phyloP scores from a whole-genome alignment of 2,797 vertebrate species.

The Anabacerthia variegaticeps region DNA sequence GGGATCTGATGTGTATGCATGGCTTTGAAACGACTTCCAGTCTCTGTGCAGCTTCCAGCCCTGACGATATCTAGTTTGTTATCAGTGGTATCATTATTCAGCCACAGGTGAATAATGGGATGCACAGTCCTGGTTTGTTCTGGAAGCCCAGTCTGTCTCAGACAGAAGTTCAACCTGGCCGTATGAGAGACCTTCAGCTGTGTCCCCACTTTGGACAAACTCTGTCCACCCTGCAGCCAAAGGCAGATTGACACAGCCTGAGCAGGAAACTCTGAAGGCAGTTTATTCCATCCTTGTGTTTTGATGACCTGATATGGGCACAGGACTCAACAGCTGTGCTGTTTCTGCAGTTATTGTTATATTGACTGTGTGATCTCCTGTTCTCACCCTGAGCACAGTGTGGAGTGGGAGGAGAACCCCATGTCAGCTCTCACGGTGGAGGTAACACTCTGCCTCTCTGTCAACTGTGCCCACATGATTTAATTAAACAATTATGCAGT shows the following conservation, averaged over 20 bases:
- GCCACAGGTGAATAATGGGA: not conserved
- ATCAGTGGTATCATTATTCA: not conserved
- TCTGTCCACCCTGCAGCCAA: not conserved
- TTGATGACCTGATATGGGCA: not conserved
- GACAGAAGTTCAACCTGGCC: not conserved
- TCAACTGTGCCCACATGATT: not conserved
- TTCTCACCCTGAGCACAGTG: not conserved
- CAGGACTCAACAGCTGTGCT: not conserved
- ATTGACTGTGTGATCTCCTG: not conserved
- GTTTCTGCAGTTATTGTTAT: not conserved
- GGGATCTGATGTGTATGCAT: not conserved
- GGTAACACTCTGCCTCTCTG: not conserved
- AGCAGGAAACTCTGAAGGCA: not conserved
- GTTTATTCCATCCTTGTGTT: not conserved
- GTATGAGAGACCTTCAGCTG: not conserved
- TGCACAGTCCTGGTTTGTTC: rapidly evolving
- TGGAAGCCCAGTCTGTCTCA: not conserved
- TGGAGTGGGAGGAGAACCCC: not conserved
- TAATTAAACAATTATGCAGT: not conserved
- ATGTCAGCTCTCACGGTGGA: not conserved
- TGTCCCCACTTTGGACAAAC: not conserved
- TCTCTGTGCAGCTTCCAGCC: not conserved
- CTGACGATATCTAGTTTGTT: not conserved
- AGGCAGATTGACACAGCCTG: not conserved
- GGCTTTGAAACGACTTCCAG: not conserved